Percentiles rank a stretch among this genome's conserved stretches.
Evolutionary conservation across 2,113 vertebrate genomes (phyloP).

Genomic region (Nesogale talazaci): DNA sequence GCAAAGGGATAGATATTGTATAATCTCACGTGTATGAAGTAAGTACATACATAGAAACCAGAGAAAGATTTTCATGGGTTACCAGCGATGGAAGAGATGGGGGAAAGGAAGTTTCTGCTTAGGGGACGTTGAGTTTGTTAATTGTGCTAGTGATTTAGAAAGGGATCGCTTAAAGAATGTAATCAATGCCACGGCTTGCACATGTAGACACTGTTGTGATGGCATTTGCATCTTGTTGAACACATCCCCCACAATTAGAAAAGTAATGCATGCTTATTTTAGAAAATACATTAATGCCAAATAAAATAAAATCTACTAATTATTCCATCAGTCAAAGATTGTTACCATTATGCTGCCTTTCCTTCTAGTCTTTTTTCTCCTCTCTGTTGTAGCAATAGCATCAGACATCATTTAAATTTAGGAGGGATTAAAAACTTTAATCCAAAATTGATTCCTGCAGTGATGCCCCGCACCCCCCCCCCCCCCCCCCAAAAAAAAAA

Average conservation of each 20-base stretch:
- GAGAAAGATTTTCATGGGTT: background rate
- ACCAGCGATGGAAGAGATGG: background rate
- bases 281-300: constrained; percentile 22
- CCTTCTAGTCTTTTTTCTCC: background rate
- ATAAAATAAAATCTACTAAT: constrained; percentile 13
- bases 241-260: background rate
- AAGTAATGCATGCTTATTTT: background rate
- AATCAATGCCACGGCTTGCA: background rate
- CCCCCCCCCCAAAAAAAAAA: too few relatives aligned
- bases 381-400: background rate
- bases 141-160: background rate
- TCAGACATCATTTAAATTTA: background rate
- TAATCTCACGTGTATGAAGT: background rate
- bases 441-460: background rate
- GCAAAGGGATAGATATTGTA: background rate
- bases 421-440: background rate
- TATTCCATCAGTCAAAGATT: constrained; percentile 12
- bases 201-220: too few relatives aligned
- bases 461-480: too few relatives aligned
- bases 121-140: background rate
- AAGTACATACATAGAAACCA: background rate
- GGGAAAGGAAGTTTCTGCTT: background rate
- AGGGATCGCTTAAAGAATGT: background rate
- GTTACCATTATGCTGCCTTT: constrained; percentile 26
- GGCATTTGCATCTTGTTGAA: background rate